Evolutionary conservation across 2,113 vertebrate genomes (phyloP).

Genomic region (Vulpes ferrilata): DNA sequence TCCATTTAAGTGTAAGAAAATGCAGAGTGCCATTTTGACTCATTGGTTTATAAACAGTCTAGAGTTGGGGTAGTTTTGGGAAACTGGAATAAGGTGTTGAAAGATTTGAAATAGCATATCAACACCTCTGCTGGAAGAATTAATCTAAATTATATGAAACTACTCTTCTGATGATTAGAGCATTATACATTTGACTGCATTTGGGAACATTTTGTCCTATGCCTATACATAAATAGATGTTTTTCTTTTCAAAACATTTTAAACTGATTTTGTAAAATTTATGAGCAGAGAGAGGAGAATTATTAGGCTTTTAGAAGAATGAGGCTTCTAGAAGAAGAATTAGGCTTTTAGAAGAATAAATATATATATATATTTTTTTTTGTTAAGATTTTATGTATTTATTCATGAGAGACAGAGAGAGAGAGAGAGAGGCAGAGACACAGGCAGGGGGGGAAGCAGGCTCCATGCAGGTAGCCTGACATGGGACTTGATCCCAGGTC

Average conservation of each 20-base stretch:
- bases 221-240: not conserved
- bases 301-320: not conserved
- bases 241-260: not conserved
- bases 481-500: no score
- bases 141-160: not conserved
- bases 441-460: no score
- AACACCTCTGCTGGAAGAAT: not conserved
- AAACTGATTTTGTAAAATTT: not conserved
- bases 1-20: not conserved
- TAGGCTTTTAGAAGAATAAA: no score
- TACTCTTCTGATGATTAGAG: not conserved
- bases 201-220: not conserved
- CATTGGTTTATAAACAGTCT: not conserved
- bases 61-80: not conserved
- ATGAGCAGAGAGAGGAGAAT: not conserved
- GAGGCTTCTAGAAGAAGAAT: not conserved
- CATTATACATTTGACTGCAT: not conserved
- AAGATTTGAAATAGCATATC: not conserved
- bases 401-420: no score
- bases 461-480: no score
- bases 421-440: no score
- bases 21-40: not conserved
- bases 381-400: no score
- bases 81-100: not conserved
- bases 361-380: no score